Evolutionary conservation across 2,797 vertebrate species (phyloP).

Genomic region (Pseudochirops cupreus): DNA sequence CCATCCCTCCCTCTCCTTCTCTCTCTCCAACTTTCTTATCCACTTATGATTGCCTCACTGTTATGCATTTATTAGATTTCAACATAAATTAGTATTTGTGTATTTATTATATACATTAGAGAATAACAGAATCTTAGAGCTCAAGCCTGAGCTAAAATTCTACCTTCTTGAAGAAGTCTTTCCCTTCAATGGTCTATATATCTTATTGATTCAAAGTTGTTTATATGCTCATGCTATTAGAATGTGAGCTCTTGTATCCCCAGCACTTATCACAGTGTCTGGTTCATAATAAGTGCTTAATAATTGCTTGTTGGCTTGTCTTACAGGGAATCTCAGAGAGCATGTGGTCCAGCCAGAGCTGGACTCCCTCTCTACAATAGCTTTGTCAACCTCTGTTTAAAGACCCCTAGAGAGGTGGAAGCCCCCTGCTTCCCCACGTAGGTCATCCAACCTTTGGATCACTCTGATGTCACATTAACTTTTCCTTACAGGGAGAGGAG

Average conservation of each 20-base stretch:
- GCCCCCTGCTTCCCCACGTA: neutral
- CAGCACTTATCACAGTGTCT: neutral
- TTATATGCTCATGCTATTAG: neutral
- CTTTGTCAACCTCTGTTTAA: neutral
- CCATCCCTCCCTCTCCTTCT: accelerated
- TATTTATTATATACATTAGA: neutral
- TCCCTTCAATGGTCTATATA: neutral
- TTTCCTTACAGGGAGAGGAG: neutral
- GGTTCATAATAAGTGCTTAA: neutral
- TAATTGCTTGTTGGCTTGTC: neutral
- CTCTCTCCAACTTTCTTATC: neutral
- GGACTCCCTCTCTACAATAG: neutral
- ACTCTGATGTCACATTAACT: neutral
- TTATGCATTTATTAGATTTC: neutral
- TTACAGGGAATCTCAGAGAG: neutral
- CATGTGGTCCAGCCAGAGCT: neutral
- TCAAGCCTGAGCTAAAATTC: too few species aligned
- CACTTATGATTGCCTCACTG: neutral
- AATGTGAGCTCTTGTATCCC: neutral
- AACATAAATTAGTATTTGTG: neutral
- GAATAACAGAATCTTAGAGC: neutral
- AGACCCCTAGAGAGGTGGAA: neutral
- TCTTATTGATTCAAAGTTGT: neutral
- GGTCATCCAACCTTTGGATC: neutral
- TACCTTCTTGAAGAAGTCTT: neutral